Evolutionary conservation across 2,888 invertebrate species (phyloP), one percentile per base, ranked within the genome.

Genomic region (Theretra japonica): DNA sequence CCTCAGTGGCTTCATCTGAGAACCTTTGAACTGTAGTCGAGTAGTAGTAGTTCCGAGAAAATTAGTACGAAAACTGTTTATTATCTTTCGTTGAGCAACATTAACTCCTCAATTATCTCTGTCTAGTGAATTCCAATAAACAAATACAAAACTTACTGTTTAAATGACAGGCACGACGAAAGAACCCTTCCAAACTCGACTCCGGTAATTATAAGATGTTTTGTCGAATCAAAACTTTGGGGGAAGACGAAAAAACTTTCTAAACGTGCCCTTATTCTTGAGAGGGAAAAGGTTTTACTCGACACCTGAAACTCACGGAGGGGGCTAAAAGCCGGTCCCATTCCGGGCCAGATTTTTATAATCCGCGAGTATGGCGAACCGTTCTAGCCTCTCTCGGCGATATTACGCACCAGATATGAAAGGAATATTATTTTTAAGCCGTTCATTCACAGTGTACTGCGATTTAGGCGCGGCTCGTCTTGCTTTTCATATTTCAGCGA

Each of bases 371-470:
- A 62, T n/a, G 25, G 68, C 19, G 50, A 53, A 60, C 70, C 48
- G 59, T 70, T 77, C 72, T 72, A 72, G 75, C 68, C 79, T 78
- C 78, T 81, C 79, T 77, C 74, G 75, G 72, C 77, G 73, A 79
- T 79, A 79, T 80, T 79, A 79, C 79, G 70, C 74, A 71, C 72
- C 69, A 77, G 79, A 79, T 81, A 81, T 83, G 79, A 83, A 81
- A 80, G 77, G 76, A 76, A 81, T 79, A 82, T 65, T 81, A 81
- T 83, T 83, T 83, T 82, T 83, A 83, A 83, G 82, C 80, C 79
- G 73, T 72, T 76, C 80, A 80, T 81, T 82, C 81, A 41, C 41
- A 79, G 75, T 68, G 59, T 77, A 60, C 71, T 53, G 70, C 75
- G 75, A 78, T 81, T 79, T 77, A 74, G 75, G 65, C 65, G 41